A percentile compares a stretch with the other conserved stretches of the same genome.
Evolutionary conservation across 2,888 invertebrate genomes (phyloP).

Genomic region (Leucania comma): DNA sequence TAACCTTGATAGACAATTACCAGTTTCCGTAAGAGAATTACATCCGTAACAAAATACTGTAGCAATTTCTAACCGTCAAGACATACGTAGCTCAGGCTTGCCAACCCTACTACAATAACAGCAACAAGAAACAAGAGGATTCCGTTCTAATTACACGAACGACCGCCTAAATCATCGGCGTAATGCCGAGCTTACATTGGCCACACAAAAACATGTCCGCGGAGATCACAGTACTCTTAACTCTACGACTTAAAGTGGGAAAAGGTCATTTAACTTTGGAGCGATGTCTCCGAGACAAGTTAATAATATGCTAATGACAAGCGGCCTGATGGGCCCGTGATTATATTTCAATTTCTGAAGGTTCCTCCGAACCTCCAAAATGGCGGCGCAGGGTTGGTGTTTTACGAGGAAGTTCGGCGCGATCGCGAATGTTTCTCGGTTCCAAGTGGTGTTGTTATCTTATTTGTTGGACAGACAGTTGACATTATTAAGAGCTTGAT

Average conservation of each 20-base stretch:
- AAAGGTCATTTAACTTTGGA: slow-evolving; percentile 20
- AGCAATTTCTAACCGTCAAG: not conserved
- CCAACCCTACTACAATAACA: slow-evolving; percentile 46
- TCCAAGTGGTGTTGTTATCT: slow-evolving; percentile 28
- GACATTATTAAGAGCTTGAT: slow-evolving; percentile 30
- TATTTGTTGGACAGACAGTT: slow-evolving; percentile 20
- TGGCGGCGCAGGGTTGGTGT: slow-evolving; percentile 1
- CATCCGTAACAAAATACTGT: too few species aligned
- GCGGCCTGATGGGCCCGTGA: slow-evolving; percentile 43
- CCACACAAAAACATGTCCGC: slow-evolving; percentile 30
- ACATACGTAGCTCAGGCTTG: not conserved
- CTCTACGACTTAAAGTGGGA: not conserved
- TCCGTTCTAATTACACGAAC: slow-evolving; percentile 50
- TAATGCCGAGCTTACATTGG: slow-evolving; percentile 43
- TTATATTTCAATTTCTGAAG: slow-evolving; percentile 64
- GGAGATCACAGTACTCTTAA: not conserved
- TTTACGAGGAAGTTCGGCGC: slow-evolving; percentile 36
- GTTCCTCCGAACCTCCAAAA: slow-evolving; percentile 22
- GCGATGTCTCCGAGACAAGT: slow-evolving; percentile 39
- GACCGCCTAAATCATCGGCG: slow-evolving; percentile 36
- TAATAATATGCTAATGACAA: slow-evolving; percentile 71
- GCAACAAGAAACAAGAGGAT: slow-evolving; percentile 53
- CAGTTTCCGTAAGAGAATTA: not conserved
- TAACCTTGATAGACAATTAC: not conserved
- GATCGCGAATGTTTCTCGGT: slow-evolving; percentile 18